phyloP scores from a whole-genome alignment of 2,797 vertebrate genomes.

The Phrynocephalus forsythii region DNA sequence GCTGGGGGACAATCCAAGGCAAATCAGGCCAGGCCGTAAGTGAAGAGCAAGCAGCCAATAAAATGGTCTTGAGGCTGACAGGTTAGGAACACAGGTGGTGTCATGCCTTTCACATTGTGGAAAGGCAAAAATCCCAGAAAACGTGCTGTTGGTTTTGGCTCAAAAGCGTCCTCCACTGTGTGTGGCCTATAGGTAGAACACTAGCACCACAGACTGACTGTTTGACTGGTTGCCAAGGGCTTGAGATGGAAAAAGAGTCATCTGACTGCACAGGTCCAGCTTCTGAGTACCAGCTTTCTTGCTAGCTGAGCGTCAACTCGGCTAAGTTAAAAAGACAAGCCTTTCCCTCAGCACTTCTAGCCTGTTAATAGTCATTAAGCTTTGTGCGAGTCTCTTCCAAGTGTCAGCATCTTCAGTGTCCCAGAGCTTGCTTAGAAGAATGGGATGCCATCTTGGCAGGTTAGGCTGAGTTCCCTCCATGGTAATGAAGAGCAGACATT shows the following conservation, averaged over 20 bases:
- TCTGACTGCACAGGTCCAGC: conserved; percentile 12
- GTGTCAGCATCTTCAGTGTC: not conserved
- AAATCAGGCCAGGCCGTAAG: conserved; percentile 13
- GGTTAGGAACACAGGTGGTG: conserved; percentile 20
- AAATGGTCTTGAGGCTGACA: conserved; percentile 15
- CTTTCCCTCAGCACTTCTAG: conserved; percentile 2
- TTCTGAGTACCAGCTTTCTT: conserved; percentile 17
- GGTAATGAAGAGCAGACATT: conserved; percentile 65
- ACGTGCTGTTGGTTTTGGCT: conserved; percentile 41
- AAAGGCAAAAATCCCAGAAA: conserved; percentile 33
- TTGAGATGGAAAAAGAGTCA: conserved; percentile 31
- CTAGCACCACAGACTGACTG: conserved; percentile 32
- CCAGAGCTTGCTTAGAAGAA: conserved; percentile 40
- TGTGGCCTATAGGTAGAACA: conserved; percentile 45
- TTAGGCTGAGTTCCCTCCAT: conserved; percentile 63
- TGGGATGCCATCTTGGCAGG: conserved; percentile 50
- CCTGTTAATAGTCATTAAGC: conserved; percentile 20
- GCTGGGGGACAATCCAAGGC: not conserved
- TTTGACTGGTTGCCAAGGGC: conserved; percentile 25
- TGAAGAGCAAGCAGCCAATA: conserved; percentile 19
- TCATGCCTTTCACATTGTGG: conserved; percentile 11
- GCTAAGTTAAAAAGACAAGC: not conserved
- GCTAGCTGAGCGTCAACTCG: not conserved
- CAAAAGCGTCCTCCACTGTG: conserved; percentile 20
- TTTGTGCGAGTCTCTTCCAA: conserved; percentile 18